Base-by-base conservation (phyloP, 2,888 invertebrate genomes). In the Xanthostigma xanthostigma region DNA sequence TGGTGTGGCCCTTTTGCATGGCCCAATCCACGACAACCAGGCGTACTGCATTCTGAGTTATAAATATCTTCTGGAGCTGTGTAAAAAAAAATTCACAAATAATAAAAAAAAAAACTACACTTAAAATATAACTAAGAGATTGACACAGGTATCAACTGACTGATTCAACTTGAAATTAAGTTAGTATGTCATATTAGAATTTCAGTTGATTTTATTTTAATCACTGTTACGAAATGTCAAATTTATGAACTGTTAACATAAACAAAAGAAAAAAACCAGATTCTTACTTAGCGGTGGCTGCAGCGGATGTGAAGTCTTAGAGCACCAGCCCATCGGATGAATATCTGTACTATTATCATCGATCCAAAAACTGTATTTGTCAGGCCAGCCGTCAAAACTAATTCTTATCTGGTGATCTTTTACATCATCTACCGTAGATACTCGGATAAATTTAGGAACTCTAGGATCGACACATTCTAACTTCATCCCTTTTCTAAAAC, bases 281-380 rank as follows among this genome's bases (percentile, higher is more conserved):
- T 44, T 70, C 78, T 76, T 64, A 79, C 85, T 83, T 41, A 89
- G 73, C 11, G 93, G 93, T 9, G 86, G 80, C 63, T 91, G 87
- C 33, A 94, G 67, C 0, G 85, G 84, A 64, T 94, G 93, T 2
- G 83, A 84, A 1, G 92, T 92, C 67, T 87, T 87, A 53, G 79
- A 74, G 63, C 92, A 91, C 92, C 93, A 95, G 36, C 88, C 87
- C 53, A 88, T 79, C 1, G 94, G 94, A 70, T 94, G 92, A 58
- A 95, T 76, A 65, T 94, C 91, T 0, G 85, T 78, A 54, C 80
- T 84, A 67, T 94, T 92, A 64, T 93, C 93, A 60, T 93, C 92
- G 50, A 91, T 70, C 90, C 91, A 92, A 64, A 82, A 87, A 53
- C 86, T 80, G 62, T 91, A 83, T 54, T 79, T 76, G 57, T 79